Evolutionary conservation across 2,113 vertebrate genomes (phyloP).

Genomic region (Synchiropus splendidus): DNA sequence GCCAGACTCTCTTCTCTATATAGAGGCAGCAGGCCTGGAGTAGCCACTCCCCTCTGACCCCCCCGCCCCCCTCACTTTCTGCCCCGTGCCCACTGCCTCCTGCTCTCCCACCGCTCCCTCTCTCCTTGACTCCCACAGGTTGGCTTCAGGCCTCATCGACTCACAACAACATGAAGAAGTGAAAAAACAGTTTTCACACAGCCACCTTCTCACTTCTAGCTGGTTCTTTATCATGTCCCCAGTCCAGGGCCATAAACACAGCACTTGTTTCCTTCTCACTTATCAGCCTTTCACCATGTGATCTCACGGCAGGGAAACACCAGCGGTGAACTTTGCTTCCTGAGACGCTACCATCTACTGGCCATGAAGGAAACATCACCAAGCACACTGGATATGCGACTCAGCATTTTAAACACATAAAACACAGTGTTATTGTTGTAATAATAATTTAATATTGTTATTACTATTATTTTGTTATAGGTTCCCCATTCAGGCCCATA

Average conservation of each 20-base stretch:
- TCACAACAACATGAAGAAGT: not conserved
- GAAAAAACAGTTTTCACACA: constrained; percentile 9
- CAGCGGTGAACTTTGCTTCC: constrained; percentile 1
- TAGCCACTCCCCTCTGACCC: constrained; percentile 42
- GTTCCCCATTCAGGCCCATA: too few species aligned
- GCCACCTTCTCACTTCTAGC: constrained; percentile 2
- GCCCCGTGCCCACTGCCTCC: constrained; percentile 20
- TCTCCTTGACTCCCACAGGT: constrained; percentile 19
- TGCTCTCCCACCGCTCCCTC: constrained; percentile 7
- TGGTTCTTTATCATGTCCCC: not conserved
- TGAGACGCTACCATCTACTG: constrained; percentile 40
- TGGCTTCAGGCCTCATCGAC: not conserved
- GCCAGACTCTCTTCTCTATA: constrained; percentile 38
- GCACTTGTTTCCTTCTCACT: constrained; percentile 1
- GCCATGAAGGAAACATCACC: constrained; percentile 7
- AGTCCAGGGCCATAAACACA: not conserved
- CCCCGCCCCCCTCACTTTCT: constrained; percentile 9
- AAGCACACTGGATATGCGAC: constrained; percentile 5
- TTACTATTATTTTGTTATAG: too few species aligned
- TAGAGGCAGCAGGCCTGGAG: constrained; percentile 34
- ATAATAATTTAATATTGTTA: too few species aligned
- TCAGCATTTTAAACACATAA: too few species aligned
- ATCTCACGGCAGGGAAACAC: constrained; percentile 11
- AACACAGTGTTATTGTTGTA: too few species aligned
- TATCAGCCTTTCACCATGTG: constrained; percentile 2